Evolutionary conservation across 2,113 vertebrate genomes (phyloP).

Genomic region (Craseonycteris thonglongyai): DNA sequence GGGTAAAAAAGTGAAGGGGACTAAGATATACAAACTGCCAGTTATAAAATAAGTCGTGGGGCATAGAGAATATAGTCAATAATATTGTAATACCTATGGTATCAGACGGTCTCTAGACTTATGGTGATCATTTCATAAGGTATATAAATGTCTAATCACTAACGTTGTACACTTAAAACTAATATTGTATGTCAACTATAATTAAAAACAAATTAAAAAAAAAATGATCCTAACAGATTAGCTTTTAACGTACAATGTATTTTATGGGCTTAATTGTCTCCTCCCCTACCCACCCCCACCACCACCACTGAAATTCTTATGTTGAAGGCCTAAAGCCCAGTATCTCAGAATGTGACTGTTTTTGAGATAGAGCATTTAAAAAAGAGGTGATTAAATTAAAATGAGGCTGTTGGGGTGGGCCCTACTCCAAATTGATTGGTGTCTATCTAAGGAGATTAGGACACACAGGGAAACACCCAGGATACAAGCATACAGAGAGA

Average conservation of each 20-base stretch:
- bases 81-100: not conserved
- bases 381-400: not conserved
- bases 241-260: not conserved
- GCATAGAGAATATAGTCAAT: not conserved
- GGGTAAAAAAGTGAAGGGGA: not conserved
- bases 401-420: not conserved
- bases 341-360: not conserved
- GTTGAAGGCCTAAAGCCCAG: not conserved
- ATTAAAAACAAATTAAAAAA: not conserved
- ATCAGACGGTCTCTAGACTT: not conserved
- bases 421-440: not conserved
- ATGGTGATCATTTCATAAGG: not conserved
- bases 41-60: not conserved
- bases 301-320: not conserved
- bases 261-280: not conserved
- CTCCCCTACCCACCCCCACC: no score
- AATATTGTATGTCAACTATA: not conserved
- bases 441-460: not conserved
- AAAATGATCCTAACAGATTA: not conserved
- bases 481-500: not conserved
- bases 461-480: not conserved
- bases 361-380: not conserved
- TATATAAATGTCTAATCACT: not conserved
- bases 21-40: not conserved
- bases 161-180: not conserved